Evolutionary conservation across 2,888 invertebrate genomes (phyloP), one percentile per base, ranked within the genome.

Genomic region (Drosophila nr. medialis): DNA sequence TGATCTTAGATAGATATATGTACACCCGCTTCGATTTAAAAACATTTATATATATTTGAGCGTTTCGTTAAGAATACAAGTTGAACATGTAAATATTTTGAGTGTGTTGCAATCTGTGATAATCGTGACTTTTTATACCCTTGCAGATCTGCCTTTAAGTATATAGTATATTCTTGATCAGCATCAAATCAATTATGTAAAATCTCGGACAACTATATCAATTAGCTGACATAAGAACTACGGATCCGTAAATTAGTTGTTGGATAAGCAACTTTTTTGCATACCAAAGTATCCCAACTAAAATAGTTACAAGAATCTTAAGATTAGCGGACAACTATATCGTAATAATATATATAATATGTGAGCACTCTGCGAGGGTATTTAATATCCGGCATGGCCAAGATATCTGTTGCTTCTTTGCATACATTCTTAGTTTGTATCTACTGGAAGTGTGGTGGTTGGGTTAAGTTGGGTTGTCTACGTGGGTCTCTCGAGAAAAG

Each of bases 401-500:
- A 13, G 36, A 27, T 24, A 11, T 24, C 1, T 38, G 6, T 13
- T 24, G 1, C 21, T 11, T 24, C 4, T 34, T n/a, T 27, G 15
- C 7, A 32, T 64, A 30, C 15, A 4, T 54, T 42, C 34, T 24
- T 38, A 45, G 7, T 24, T 15, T 32, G 24, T 32, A 38, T 29
- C 15, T 27, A 49, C 38, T 24, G 51, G 24, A 15, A 4, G 21
- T 58, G 45, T 73, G 77, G 61, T 72, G 56, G 78, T 67, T 77
- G 42, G 50, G 60, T 58, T 62, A 11, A 56, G 78, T 67, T 67
- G 36, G 50, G 63, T 58, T 64, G 10, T 58, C 67, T 74, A 67
- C 48, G 74, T 62, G 64, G 65, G 68, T 59, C 29, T 34, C 36
- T 49, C 3, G 15, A 56, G 45, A 66, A 58, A 38, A 54, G 32